A percentile compares a stretch with the other conserved stretches of the same genome.
These are phyloP conservation scores for Phenacoccus solenopsis DNA, from an alignment of 1,140 invertebrate genomes.

Conservation along the genomic window DNA sequence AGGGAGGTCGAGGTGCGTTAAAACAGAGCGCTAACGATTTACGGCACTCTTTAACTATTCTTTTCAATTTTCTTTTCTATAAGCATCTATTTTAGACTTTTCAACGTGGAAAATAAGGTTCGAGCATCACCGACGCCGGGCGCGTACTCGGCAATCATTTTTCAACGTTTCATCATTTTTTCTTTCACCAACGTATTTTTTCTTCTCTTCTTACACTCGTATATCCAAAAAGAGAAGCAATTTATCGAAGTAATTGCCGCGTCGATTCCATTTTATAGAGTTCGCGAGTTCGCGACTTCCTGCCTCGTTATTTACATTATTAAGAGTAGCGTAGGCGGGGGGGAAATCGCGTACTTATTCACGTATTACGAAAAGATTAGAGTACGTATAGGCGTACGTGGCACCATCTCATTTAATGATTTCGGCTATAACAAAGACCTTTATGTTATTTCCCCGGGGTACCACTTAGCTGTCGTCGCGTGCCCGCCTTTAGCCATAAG, in stretches of 20 bases:
- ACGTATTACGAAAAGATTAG: not conserved
- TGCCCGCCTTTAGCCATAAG: not conserved
- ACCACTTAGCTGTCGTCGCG: not conserved
- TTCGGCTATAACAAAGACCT: constrained; percentile 1
- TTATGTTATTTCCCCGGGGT: not conserved
- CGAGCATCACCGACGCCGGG: too few species aligned
- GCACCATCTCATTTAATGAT: not conserved
- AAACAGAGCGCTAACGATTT: too few species aligned
- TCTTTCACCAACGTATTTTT: too few species aligned
- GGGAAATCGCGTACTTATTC: too few species aligned
- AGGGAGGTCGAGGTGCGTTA: too few species aligned
- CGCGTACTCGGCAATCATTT: not conserved
- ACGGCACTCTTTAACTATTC: too few species aligned
- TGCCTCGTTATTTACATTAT: too few species aligned
- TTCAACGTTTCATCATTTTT: not conserved
- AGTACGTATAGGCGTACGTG: not conserved
- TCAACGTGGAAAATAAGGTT: too few species aligned
- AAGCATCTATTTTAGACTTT: too few species aligned
- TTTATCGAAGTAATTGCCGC: not conserved
- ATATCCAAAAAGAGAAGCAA: constrained; percentile 3
- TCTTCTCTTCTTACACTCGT: not conserved
- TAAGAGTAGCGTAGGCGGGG: too few species aligned
- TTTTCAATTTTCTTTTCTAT: too few species aligned
- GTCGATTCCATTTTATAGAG: too few species aligned
- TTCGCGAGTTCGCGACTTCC: not conserved